These are phyloP conservation scores for Physocephala rufipes DNA, from an alignment of 2,888 invertebrate genomes.

Conservation along the genomic window DNA sequence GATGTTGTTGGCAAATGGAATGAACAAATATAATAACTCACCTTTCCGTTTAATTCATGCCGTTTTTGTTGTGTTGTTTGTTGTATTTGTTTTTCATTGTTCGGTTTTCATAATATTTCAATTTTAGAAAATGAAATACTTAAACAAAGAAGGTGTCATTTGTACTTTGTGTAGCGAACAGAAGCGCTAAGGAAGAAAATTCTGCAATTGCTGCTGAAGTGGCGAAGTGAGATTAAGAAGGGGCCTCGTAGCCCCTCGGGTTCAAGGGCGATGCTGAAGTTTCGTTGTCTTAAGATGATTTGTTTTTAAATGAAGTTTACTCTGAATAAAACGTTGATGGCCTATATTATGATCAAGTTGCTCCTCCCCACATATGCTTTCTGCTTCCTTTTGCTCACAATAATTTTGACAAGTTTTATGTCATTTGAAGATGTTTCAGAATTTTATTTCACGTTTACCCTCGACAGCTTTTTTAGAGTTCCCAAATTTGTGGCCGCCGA, in stretches of 20 bases:
- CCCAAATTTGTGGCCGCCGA: background rate
- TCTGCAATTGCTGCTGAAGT: background rate
- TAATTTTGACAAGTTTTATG: conserved; percentile 19
- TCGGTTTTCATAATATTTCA: too few relatives aligned
- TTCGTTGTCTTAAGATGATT: too few relatives aligned
- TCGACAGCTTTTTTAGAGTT: conserved; percentile 11
- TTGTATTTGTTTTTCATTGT: conserved; percentile 8
- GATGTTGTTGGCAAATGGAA: too few relatives aligned
- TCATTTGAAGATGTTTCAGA: conserved; percentile 17
- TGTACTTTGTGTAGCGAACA: conserved; percentile 2
- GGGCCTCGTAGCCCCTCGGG: too few relatives aligned
- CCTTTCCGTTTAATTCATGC: background rate
- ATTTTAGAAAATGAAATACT: background rate
- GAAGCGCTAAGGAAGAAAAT: conserved; percentile 11
- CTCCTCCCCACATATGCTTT: too few relatives aligned
- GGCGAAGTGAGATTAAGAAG: background rate
- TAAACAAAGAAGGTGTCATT: background rate
- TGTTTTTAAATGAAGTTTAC: too few relatives aligned
- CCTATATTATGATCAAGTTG: conserved; percentile 10
- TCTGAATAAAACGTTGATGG: conserved; percentile 16
- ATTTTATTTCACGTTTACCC: conserved; percentile 22
- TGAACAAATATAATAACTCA: too few relatives aligned
- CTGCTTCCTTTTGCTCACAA: background rate
- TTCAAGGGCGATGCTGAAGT: too few relatives aligned
- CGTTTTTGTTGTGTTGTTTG: background rate